These are phyloP conservation scores for Neosilurus mollespiculum DNA, from an alignment of 2,797 vertebrate species.

Conservation along the genomic window DNA sequence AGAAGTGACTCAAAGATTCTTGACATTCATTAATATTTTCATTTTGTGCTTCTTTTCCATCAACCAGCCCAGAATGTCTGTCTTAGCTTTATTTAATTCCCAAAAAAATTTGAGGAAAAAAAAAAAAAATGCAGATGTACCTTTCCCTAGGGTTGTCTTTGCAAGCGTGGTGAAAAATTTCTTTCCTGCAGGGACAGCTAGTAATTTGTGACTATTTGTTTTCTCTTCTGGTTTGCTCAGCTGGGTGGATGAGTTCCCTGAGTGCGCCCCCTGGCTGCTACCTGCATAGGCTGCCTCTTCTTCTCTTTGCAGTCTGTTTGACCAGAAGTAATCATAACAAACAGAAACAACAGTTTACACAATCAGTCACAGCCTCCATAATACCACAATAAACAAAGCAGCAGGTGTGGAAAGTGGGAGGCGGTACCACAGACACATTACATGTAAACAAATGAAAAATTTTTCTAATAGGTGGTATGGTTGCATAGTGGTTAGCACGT, in stretches of 20 bases:
- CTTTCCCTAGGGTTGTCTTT: conserved; percentile 85
- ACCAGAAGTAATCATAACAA: not conserved
- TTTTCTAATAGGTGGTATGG: too few relatives aligned
- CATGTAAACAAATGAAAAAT: not conserved
- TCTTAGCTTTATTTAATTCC: not conserved
- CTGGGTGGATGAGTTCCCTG: conserved; percentile 76
- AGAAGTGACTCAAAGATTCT: not conserved
- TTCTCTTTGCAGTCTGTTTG: conserved; percentile 86
- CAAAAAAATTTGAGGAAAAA: too few relatives aligned
- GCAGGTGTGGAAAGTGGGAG: not conserved
- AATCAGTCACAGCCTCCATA: not conserved
- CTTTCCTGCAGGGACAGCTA: conserved; percentile 91
- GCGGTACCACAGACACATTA: not conserved
- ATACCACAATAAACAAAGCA: not conserved
- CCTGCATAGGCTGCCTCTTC: conserved; percentile 89
- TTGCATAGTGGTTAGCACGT: too few relatives aligned
- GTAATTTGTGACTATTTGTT: conserved; percentile 89
- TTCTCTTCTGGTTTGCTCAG: conserved; percentile 91
- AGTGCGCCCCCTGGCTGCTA: conserved; percentile 78
- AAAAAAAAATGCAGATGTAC: conserved; percentile 62
- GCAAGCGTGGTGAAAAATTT: conserved; percentile 91
- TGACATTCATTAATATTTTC: not conserved
- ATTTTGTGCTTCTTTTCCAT: not conserved
- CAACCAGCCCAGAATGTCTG: not conserved
- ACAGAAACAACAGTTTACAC: not conserved